Percentiles rank a stretch among this genome's conserved stretches.
These are phyloP conservation scores for Diogma glabrata DNA, from an alignment of 2,888 invertebrate genomes.

Conservation along the genomic window DNA sequence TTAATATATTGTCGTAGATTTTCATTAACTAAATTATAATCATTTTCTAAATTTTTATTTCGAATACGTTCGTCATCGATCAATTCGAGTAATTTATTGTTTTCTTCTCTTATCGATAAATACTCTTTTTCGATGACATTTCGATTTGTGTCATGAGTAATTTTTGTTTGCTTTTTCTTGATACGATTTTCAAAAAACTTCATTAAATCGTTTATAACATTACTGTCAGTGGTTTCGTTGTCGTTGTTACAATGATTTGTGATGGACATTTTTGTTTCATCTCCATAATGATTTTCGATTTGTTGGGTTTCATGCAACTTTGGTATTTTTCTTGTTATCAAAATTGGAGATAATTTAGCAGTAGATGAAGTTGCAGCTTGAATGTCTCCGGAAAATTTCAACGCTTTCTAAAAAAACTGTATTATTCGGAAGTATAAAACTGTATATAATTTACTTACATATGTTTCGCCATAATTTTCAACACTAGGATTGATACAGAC, in stretches of 20 bases:
- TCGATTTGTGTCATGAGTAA: not conserved
- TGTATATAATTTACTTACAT: too few species aligned
- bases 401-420: too few species aligned
- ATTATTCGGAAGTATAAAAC: too few species aligned
- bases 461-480: conserved; percentile 5
- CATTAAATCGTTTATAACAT: not conserved
- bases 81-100: not conserved
- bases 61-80: not conserved
- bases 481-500: not conserved
- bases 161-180: not conserved
- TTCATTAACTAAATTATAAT: not conserved
- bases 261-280: not conserved
- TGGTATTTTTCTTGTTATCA: not conserved
- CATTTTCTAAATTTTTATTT: not conserved
- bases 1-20: conserved; percentile 2
- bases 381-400: not conserved
- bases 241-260: not conserved
- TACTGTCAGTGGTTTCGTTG: not conserved
- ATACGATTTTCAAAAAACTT: conserved; percentile 3
- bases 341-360: not conserved
- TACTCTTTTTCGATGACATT: conserved; percentile 1
- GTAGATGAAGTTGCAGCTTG: not conserved
- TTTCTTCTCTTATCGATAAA: not conserved
- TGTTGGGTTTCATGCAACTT: not conserved
- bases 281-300: not conserved